Conservation (phyloP, 2,888 invertebrate species). For the Lagria hirta region DNA sequence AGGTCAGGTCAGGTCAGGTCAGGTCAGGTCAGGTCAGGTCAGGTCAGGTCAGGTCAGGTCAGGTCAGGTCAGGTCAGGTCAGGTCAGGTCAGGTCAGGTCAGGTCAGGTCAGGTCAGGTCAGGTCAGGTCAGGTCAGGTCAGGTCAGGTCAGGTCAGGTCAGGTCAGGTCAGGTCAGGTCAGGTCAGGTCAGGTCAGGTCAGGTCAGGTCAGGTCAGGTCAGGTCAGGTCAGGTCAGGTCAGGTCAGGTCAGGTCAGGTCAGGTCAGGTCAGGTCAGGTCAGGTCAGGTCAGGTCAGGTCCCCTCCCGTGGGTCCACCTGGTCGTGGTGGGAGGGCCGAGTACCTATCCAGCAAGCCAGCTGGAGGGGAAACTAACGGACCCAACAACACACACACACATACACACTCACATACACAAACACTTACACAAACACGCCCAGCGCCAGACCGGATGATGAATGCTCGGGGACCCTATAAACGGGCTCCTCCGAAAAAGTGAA, state of each 20-base stretch:
- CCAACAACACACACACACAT: too few relatives aligned
- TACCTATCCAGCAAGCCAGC: too few relatives aligned
- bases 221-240: slow-evolving; percentile 5
- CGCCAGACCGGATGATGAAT: too few relatives aligned
- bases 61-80: slow-evolving; percentile 11
- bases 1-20: slow-evolving; percentile 2
- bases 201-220: slow-evolving; percentile 6
- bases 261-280: slow-evolving; percentile 6
- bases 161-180: slow-evolving; percentile 8
- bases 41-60: slow-evolving; percentile 10
- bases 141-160: slow-evolving; percentile 10
- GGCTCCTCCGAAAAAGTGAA: too few relatives aligned
- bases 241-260: slow-evolving; percentile 6
- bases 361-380: too few relatives aligned
- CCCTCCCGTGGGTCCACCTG: too few relatives aligned
- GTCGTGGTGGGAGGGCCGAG: too few relatives aligned
- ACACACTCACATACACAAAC: too few relatives aligned
- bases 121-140: slow-evolving; percentile 10
- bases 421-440: too few relatives aligned
- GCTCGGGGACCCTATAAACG: too few relatives aligned
- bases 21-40: slow-evolving; percentile 6
- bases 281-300: slow-evolving; percentile 6
- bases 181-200: slow-evolving; percentile 6
- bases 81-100: slow-evolving; percentile 10
- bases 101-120: slow-evolving; percentile 6